Base-by-base conservation (phyloP, 2,888 invertebrate genomes). In the Sipha maydis region DNA sequence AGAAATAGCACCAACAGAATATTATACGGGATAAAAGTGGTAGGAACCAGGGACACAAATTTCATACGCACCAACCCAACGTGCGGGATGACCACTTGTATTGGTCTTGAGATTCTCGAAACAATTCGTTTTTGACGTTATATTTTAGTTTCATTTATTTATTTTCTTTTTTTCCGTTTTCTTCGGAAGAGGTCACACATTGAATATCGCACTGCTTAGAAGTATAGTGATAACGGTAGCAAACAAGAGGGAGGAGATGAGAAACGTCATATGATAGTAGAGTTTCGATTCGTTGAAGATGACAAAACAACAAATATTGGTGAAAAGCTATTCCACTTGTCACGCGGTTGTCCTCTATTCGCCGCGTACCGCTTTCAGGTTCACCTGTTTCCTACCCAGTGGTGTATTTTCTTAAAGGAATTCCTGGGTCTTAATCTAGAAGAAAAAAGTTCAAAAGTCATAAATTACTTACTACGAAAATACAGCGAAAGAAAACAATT, bases 241-340 rank as follows among this genome's bases (percentile, higher is more conserved):
- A n/a, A 19, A 67, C 14, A 48, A n/a, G n/a, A n/a, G n/a, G n/a
- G 11, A 67, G 3, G 2, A 11, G 14, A 3, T 17, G 11, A 17
- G 17, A 17, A 11, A 11, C 38, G 19, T 19, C 38, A 11, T 28
- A 80, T 28, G 67, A 67, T 19, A 41, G 41, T 80, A 41, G 67
- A 80, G 67, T 71, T 61, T 71, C 31, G 71, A 31, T 31, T 9
- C 28, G 8, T 28, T 1, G 21, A 34, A 4, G 7, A 21, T 19
- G 28, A 38, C 28, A 4, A 80, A 80, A 67, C 67, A 67, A 67
- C 80, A 67, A 69, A 80, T 67, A 80, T 25, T 25, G 38, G 71
- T 2, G 17, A 25, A 61, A 61, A 25, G 21, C 56, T 3, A 56
- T 11, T 34, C 9, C 17, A 21, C 21, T 61, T 25, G 61, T 7